phyloP scores from a whole-genome alignment of 2,888 invertebrate genomes.

The Euproctis similis region DNA sequence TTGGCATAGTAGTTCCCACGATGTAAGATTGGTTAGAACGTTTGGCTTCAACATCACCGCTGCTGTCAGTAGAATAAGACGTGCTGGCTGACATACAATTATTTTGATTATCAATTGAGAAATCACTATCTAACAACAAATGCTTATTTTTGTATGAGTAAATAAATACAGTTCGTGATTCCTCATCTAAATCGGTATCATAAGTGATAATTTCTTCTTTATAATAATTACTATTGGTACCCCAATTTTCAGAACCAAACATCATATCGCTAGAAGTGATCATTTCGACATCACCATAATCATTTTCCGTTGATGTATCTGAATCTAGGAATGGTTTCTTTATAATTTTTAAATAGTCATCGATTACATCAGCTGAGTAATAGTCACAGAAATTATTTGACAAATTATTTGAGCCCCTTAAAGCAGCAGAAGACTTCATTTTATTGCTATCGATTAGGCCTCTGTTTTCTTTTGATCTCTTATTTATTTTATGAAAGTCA shows the following conservation, averaged over 20 bases:
- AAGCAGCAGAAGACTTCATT: conserved; percentile 4
- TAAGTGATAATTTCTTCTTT: conserved; percentile 28
- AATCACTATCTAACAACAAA: conserved; percentile 36
- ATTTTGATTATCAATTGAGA: conserved; percentile 30
- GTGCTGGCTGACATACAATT: conserved; percentile 27
- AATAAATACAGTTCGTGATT: conserved; percentile 49
- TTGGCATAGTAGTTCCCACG: conserved; percentile 44
- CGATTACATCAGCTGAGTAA: conserved; percentile 9
- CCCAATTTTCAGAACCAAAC: conserved; percentile 15
- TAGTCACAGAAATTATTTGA: conserved; percentile 6
- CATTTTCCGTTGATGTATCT: conserved; percentile 36
- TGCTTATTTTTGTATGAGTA: conserved; percentile 55
- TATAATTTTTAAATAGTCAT: conserved; percentile 41
- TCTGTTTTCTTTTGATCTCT: conserved; percentile 34
- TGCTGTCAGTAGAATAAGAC: conserved; percentile 29
- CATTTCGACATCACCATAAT: conserved; percentile 23
- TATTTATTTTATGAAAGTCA: conserved; percentile 29
- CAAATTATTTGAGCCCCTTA: conserved; percentile 3
- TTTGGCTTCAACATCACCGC: conserved; percentile 19
- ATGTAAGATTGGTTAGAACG: conserved; percentile 14
- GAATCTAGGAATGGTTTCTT: conserved; percentile 35
- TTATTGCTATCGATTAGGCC: conserved; percentile 19
- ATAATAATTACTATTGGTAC: conserved; percentile 17
- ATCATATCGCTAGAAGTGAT: conserved; percentile 14
- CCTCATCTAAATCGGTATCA: conserved; percentile 25